Base-by-base conservation (phyloP, 2,888 invertebrate species). In the Eubasilissa splendida region DNA sequence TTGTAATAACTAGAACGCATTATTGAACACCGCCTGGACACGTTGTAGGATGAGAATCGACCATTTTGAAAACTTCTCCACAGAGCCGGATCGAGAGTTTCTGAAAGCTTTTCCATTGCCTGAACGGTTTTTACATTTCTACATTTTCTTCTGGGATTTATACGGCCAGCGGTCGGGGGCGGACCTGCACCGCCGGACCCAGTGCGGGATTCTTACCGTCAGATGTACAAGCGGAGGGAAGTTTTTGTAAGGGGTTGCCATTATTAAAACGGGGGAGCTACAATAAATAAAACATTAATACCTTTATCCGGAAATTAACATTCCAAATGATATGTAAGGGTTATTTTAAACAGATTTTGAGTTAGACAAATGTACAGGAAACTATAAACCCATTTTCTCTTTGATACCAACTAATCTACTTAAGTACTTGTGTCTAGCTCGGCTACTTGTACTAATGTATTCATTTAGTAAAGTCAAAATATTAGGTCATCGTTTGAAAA, bases 141-240 rank as follows among this genome's bases (percentile, higher is more conserved):
- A 42, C 42, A 42, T 63, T 76, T 77, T 77, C 66, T 59, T 80
- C n/a, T 63, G 60, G 65, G 77, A 80, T 80, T 80, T 80, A 80
- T 80, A 77, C 42, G 42, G 42, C 71, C 77, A 56, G 70, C 56
- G 77, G 54, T 73, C 65, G 71, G 54, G 14, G 73, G 14, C 11
- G 58, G 14, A 11, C 63, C 22, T 50, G 76, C 52, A 63, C 33
- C 50, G 31, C 14, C 42, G 68, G 68, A 7, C 63, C 7, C 10
- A 54, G 10, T 42, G 8, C 68, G 52, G 50, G 12, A 33, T 68
- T 42, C 68, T 68, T 42, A 68, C 50, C 12, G 12, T 31, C 42
- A 68, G 11, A 68, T 10, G 58, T 8, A 58, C 11, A 58, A 58
- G 58, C 9, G n/a, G 11, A 10, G 14, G 31, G 33, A 33, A 31